These are phyloP conservation scores for Phaethon lepturus DNA, from an alignment of 2,113 vertebrate genomes.

Conservation along the genomic window DNA sequence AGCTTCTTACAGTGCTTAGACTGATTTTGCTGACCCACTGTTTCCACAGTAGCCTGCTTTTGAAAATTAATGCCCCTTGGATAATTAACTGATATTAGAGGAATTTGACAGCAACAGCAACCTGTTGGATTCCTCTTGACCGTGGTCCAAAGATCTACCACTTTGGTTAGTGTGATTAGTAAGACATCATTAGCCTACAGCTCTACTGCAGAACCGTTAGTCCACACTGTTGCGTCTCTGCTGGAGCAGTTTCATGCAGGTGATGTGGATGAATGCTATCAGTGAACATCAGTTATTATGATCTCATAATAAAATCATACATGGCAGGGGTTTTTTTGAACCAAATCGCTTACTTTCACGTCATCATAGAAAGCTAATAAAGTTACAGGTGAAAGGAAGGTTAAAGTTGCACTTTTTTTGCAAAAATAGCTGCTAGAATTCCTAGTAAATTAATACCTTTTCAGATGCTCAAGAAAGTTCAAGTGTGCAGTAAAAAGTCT, in stretches of 20 bases:
- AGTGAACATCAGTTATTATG: neutral
- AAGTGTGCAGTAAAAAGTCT: neutral
- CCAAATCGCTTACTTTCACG: neutral
- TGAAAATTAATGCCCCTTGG: neutral
- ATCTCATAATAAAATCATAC: neutral
- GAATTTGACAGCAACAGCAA: neutral
- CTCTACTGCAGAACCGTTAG: neutral
- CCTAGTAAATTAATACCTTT: neutral
- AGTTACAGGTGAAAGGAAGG: neutral
- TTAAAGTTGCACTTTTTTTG: neutral
- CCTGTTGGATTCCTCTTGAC: neutral
- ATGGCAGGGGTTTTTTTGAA: neutral
- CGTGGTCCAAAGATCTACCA: accelerated
- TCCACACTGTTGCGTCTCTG: neutral
- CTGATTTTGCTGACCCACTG: neutral
- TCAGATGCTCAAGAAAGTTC: neutral
- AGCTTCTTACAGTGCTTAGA: neutral
- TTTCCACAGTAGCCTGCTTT: neutral
- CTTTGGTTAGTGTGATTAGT: neutral
- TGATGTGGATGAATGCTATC: neutral
- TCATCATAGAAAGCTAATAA: neutral
- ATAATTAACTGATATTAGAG: neutral
- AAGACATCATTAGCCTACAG: neutral
- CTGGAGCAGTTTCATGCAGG: neutral
- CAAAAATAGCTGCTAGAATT: neutral